phyloP scores from a whole-genome alignment of 2,113 vertebrate species.

The Nasalis larvatus region DNA sequence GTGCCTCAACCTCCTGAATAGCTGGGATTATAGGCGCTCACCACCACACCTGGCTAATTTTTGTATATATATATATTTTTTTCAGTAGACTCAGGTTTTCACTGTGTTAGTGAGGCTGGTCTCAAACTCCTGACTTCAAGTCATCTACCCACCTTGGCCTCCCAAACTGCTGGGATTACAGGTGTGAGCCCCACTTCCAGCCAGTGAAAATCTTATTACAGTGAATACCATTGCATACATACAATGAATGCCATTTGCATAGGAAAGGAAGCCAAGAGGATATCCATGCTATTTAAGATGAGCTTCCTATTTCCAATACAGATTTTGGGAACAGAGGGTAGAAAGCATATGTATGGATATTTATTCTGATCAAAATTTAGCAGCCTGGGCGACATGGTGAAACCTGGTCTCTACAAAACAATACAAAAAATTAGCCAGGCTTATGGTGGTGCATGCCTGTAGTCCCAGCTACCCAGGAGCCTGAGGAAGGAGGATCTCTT shows the following conservation, averaged over 20 bases:
- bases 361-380: neutral
- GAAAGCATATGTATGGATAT: neutral
- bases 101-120: too few relatives aligned
- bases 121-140: too few relatives aligned
- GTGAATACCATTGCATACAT: neutral
- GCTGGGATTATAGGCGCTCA: too few relatives aligned
- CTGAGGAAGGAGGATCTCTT: neutral
- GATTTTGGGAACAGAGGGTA: neutral
- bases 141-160: too few relatives aligned
- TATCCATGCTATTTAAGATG: neutral
- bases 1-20: too few relatives aligned
- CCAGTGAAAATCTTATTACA: neutral
- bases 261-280: neutral
- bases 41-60: too few relatives aligned
- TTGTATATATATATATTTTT: too few relatives aligned
- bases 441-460: too few relatives aligned
- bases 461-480: neutral
- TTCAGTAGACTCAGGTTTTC: too few relatives aligned
- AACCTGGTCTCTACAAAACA: neutral
- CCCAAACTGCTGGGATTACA: too few relatives aligned
- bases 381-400: neutral
- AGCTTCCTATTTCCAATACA: neutral
- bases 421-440: neutral
- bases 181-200: too few relatives aligned
- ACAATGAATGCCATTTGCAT: neutral